Conservation (phyloP, 2,113 vertebrate genomes). For the Leucopsar rothschildi region DNA sequence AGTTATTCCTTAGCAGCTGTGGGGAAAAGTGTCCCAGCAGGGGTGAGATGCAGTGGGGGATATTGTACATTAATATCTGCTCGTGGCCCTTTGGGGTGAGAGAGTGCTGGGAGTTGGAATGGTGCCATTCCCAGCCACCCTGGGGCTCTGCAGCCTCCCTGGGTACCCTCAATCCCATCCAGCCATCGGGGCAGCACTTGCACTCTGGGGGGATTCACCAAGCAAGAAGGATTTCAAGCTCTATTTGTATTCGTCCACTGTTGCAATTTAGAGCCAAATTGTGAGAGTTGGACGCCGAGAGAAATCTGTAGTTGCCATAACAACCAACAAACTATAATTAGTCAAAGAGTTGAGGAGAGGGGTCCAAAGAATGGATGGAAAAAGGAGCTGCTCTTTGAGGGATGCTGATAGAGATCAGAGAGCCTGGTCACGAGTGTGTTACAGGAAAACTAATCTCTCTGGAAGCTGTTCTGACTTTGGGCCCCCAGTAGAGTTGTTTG, state of each 20-base stretch:
- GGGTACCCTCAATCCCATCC: not conserved
- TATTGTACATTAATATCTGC: accelerated
- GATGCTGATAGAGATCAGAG: conserved; percentile 9
- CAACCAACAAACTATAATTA: conserved; percentile 75
- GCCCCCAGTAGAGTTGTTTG: not conserved
- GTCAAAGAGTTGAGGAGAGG: conserved; percentile 57
- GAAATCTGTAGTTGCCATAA: conserved; percentile 71
- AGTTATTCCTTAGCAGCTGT: not conserved
- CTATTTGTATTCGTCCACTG: conserved; percentile 30
- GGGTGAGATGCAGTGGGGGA: not conserved
- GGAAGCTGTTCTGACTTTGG: not conserved
- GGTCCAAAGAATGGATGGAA: conserved; percentile 45
- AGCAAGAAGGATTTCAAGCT: not conserved
- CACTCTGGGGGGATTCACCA: not conserved
- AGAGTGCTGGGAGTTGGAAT: not conserved
- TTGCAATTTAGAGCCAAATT: conserved; percentile 57
- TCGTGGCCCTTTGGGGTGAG: not conserved
- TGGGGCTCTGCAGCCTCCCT: not conserved
- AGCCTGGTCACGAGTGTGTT: not conserved
- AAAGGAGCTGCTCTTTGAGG: conserved; percentile 6
- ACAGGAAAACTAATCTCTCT: conserved; percentile 15
- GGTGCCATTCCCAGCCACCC: accelerated
- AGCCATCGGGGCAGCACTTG: not conserved
- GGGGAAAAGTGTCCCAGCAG: not conserved
- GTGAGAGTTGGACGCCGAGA: conserved; percentile 20